Conservation (phyloP, 2,797 vertebrate genomes). For the Cynopterus sphinx region DNA sequence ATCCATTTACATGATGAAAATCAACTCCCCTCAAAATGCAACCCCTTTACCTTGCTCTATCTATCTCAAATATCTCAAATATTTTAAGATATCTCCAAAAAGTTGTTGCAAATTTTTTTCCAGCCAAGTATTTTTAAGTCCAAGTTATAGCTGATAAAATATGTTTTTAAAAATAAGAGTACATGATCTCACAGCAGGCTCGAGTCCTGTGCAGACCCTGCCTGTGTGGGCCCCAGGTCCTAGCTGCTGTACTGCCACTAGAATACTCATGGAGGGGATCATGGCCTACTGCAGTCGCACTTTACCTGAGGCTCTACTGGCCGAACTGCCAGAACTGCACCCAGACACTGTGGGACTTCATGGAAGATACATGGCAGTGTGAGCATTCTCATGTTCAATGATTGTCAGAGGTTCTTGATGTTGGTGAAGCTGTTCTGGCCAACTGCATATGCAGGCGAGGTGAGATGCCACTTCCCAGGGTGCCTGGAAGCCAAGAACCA, state of each 20-base stretch:
- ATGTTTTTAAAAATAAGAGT: not conserved
- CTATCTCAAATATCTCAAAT: not conserved
- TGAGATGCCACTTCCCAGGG: conserved; percentile 87
- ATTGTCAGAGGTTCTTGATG: conserved; percentile 92
- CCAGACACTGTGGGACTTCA: conserved; percentile 51
- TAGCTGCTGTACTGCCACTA: rapidly evolving
- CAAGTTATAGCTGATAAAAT: not conserved
- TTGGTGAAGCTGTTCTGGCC: conserved; percentile 96
- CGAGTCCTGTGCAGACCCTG: no score
- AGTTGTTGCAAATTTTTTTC: not conserved
- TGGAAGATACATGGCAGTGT: conserved; percentile 84
- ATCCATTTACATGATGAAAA: not conserved
- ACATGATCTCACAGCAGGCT: not conserved
- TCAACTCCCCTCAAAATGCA: not conserved
- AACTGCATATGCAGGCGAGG: conserved; percentile 94
- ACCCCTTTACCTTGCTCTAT: not conserved
- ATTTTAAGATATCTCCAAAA: not conserved
- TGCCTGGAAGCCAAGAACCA: conserved; percentile 78
- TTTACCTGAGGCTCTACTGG: not conserved
- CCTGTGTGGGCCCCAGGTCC: rapidly evolving
- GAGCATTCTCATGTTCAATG: conserved; percentile 93
- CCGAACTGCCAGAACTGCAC: not conserved
- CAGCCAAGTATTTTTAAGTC: not conserved
- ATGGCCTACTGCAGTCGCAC: no score
- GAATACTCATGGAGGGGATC: not conserved